These are phyloP conservation scores for Parasteatoda lunata DNA, from an alignment of 2,888 invertebrate species.

Conservation along the genomic window DNA sequence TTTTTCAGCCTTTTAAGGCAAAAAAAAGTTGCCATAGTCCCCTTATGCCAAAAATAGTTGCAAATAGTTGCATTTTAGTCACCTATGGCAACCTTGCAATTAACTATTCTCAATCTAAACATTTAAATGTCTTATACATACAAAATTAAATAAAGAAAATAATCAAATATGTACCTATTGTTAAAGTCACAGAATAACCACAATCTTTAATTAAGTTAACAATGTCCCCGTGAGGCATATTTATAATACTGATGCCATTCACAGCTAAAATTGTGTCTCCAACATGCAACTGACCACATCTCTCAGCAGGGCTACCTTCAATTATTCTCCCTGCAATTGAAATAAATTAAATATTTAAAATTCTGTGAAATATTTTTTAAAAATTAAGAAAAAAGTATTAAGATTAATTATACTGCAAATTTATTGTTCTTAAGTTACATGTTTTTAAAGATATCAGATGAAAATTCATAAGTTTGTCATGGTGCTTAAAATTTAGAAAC, in stretches of 20 bases:
- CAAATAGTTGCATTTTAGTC: too few relatives aligned
- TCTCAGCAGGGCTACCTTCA: slow-evolving; percentile 95
- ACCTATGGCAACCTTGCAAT: too few relatives aligned
- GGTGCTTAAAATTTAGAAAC: neutral
- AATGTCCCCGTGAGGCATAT: slow-evolving; percentile 95
- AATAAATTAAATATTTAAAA: neutral
- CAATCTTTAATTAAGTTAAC: slow-evolving; percentile 98
- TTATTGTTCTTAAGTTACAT: too few relatives aligned
- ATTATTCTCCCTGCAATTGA: slow-evolving; percentile 88
- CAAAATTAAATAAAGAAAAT: neutral
- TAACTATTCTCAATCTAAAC: too few relatives aligned
- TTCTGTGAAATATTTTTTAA: too few relatives aligned
- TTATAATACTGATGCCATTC: slow-evolving; percentile 91
- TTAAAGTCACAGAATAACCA: slow-evolving; percentile 90
- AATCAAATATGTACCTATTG: slow-evolving; percentile 75
- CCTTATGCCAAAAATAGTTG: too few relatives aligned
- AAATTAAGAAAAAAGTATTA: neutral
- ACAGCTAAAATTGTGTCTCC: slow-evolving; percentile 97
- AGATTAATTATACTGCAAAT: neutral
- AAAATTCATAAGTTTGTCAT: neutral
- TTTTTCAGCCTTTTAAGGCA: too few relatives aligned
- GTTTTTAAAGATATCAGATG: too few relatives aligned
- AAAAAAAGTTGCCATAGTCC: too few relatives aligned
- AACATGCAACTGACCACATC: slow-evolving; percentile 90
- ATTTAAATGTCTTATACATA: too few relatives aligned